Evolutionary conservation across 1,140 invertebrate genomes (phyloP).

Genomic region (Tetranychus cinnabarinus): DNA sequence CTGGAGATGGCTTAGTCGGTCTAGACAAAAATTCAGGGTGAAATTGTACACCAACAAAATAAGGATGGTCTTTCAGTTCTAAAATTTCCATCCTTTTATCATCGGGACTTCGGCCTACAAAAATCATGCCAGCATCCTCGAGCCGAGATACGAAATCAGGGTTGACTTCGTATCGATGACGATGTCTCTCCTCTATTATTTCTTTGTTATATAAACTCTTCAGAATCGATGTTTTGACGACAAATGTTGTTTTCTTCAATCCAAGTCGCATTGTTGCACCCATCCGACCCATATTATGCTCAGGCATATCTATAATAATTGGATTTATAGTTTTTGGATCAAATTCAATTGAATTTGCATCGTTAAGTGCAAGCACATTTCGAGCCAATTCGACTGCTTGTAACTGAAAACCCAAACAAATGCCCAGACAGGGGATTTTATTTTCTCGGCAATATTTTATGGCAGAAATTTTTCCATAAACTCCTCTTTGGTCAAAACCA

Average conservation of each 20-base stretch:
- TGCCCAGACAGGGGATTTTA: slow-evolving; percentile 72
- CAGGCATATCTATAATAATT: slow-evolving; percentile 94
- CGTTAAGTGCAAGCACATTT: slow-evolving; percentile 44
- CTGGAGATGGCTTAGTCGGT: slow-evolving; percentile 75
- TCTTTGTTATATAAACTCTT: slow-evolving; percentile 33
- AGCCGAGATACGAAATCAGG: slow-evolving; percentile 52
- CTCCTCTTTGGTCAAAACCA: slow-evolving; percentile 82
- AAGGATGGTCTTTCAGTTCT: slow-evolving; percentile 48
- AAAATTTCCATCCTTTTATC: slow-evolving; percentile 55
- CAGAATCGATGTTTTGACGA: slow-evolving; percentile 11
- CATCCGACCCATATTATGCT: slow-evolving; percentile 70
- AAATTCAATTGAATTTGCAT: slow-evolving; percentile 72
- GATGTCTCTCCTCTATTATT: slow-evolving; percentile 76
- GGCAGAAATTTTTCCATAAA: slow-evolving; percentile 86
- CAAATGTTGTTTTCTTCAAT: slow-evolving; percentile 61
- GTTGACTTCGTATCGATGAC: slow-evolving; percentile 83
- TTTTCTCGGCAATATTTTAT: slow-evolving; percentile 75
- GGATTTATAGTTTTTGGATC: slow-evolving; percentile 36
- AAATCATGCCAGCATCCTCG: slow-evolving; percentile 58
- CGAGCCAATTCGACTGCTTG: slow-evolving; percentile 88
- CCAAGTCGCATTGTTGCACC: slow-evolving; percentile 97
- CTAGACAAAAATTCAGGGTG: slow-evolving; percentile 92
- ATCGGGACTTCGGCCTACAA: slow-evolving; percentile 50
- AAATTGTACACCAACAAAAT: slow-evolving; percentile 85
- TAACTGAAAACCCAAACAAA: slow-evolving; percentile 89